These are phyloP conservation scores for Cordilura impudica DNA, from an alignment of 2,888 invertebrate species.

Conservation along the genomic window DNA sequence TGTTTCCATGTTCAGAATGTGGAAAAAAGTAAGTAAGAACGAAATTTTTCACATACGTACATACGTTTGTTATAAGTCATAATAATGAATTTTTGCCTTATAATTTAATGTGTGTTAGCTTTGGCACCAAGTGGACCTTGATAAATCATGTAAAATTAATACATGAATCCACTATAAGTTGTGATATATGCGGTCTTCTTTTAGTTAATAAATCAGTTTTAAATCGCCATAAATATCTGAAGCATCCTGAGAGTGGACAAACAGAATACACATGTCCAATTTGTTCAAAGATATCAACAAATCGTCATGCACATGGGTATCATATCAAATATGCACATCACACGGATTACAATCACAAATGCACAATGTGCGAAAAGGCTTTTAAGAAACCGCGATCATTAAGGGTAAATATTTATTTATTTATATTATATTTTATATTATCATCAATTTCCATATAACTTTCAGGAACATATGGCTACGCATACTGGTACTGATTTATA, in stretches of 20 bases:
- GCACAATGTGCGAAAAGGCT: conserved; percentile 74
- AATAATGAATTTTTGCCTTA: neutral
- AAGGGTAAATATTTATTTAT: neutral
- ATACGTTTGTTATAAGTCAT: neutral
- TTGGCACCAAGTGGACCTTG: conserved; percentile 68
- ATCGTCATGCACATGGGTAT: conserved; percentile 73
- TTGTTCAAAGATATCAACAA: conserved; percentile 65
- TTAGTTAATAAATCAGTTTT: conserved; percentile 47
- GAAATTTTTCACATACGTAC: neutral
- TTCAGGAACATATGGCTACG: conserved; percentile 72
- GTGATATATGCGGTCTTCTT: conserved; percentile 70
- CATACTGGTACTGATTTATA: conserved; percentile 75
- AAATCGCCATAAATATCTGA: neutral
- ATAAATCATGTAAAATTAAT: neutral
- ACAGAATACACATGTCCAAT: conserved; percentile 12
- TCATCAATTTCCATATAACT: neutral
- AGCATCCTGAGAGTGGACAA: neutral
- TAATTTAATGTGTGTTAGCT: conserved; percentile 67
- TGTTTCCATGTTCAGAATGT: neutral
- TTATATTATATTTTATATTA: neutral
- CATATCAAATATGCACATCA: conserved; percentile 75
- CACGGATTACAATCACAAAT: conserved; percentile 70
- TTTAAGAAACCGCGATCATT: conserved; percentile 70
- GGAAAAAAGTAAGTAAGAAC: neutral
- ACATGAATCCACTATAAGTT: conserved; percentile 70